Evolutionary conservation across 2,113 vertebrate genomes (phyloP).

Genomic region (Motacilla alba): DNA sequence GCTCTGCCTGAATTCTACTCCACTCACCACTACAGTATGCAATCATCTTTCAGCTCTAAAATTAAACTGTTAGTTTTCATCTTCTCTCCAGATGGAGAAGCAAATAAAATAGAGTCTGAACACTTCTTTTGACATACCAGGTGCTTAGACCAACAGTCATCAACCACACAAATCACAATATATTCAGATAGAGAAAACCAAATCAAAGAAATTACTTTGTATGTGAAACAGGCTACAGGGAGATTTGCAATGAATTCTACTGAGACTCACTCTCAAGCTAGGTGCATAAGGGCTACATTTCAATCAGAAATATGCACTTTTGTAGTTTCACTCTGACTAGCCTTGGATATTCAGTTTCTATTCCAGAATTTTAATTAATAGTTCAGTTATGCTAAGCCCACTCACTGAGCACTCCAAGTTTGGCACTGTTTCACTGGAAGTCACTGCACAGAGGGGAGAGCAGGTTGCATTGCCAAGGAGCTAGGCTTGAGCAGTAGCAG

Average conservation of each 20-base stretch:
- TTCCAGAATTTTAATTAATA: not conserved
- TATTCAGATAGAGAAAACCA: not conserved
- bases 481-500: not conserved
- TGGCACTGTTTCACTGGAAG: not conserved
- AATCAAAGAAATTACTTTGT: not conserved
- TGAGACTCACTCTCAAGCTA: not conserved
- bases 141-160: not conserved
- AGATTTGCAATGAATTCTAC: not conserved
- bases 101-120: not conserved
- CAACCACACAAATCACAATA: not conserved
- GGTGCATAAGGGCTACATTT: not conserved
- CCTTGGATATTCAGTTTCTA: not conserved
- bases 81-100: not conserved
- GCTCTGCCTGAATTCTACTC: not conserved
- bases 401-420: not conserved
- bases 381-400: not conserved
- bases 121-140: not conserved
- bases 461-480: not conserved
- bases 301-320: not conserved
- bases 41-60: conserved; percentile 2
- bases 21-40: not conserved
- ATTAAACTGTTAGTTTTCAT: not conserved
- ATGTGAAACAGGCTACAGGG: not conserved
- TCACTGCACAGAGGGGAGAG: not conserved
- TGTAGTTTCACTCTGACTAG: not conserved